Evolutionary conservation across 2,888 invertebrate species (phyloP), one percentile per base, ranked within the genome.

Genomic region (Coenonympha arcania): DNA sequence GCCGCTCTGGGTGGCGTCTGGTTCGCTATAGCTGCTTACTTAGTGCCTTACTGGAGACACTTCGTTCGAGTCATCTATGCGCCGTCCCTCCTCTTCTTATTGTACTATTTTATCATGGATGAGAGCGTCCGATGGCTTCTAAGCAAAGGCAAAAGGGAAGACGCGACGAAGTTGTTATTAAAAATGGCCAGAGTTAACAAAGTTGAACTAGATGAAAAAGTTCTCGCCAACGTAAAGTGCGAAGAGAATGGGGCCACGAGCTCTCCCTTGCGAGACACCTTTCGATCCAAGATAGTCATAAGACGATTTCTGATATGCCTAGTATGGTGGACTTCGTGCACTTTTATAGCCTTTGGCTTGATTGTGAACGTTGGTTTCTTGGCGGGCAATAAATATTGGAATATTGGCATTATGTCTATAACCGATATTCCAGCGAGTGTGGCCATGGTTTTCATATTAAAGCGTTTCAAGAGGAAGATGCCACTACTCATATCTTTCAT

Each of bases 41-140:
- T 79, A 52, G 76, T 88, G 6, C 87, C 88, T 42, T 87, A 91
- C 61, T 94, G 94, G 93, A 88, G 91, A 65, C 69, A 80, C 49
- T 79, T 90, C 16, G 76, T 92, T 22, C 77, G 89, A 48, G 83
- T 89, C 5, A 77, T 91, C 44, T 94, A 93, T 61, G 75, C 87
- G 0, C 93, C 93, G 0, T 88, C 90, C 0, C 65, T 92, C 9
- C 63, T 92, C 0, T 87, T 91, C 48, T 65, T 93, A 24, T 67
- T 88, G 1, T 91, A 91, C 63, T 87, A 89, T 51, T 90, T 90
- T 86, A 63, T 90, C 15, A 73, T 91, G 49, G 91, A 92, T 5
- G 92, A 92, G 72, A 92, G 92, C 39, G 83, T 90, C 4, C 83
- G 93, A 60, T 94, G 94, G 94, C 76, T 93, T 11, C 67, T 93